Base-by-base conservation (phyloP, 1,140 invertebrate genomes). In the Drosophila lacertosa region DNA sequence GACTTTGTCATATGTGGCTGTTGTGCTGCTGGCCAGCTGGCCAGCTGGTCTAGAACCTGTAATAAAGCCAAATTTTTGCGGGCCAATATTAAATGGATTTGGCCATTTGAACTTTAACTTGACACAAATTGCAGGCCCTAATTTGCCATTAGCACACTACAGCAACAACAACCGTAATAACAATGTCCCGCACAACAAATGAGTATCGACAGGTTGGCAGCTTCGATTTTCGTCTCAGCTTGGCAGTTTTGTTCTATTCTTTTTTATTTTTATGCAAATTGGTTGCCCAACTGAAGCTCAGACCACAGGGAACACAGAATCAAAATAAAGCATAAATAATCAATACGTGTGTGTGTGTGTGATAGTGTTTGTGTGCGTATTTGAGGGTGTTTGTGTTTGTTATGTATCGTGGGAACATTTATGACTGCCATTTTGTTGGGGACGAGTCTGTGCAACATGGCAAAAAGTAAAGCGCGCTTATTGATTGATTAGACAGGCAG, bases 381-480 rank as follows among this genome's bases (percentile, higher is more conserved):
- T 29, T 67, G 48, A 50, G 62, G 20, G 13, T 59, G 39, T 40
- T 22, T n/a, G 32, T 20, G 15, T 2, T 2, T 2, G 2, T 22
- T 22, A 44, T 47, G 50, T 53, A 35, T 62, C 50, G 35, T 54
- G 22, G 45, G 58, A 37, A 45, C 58, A 53, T 68, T 53, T 73
- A 68, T 73, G 53, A 47, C 64, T 74, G 63, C 79, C 66, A 64
- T 69, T 69, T 78, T 67, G 57, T 64, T 48, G 57, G 55, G 75
- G 11, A 32, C 45, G 20, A 67, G 47, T 37, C 60, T 62, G 33
- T 86, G 72, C 67, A 80, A 76, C 59, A 77, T 82, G 73, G 40
- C 73, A 76, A 82, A 73, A 77, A 63, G 22, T 69, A 59, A 69
- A 59, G 35, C 60, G 32, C 18, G 20, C 33, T 26, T 55, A 64